Conservation (phyloP, 2,888 invertebrate genomes). For the Dromius quadrimaculatus region DNA sequence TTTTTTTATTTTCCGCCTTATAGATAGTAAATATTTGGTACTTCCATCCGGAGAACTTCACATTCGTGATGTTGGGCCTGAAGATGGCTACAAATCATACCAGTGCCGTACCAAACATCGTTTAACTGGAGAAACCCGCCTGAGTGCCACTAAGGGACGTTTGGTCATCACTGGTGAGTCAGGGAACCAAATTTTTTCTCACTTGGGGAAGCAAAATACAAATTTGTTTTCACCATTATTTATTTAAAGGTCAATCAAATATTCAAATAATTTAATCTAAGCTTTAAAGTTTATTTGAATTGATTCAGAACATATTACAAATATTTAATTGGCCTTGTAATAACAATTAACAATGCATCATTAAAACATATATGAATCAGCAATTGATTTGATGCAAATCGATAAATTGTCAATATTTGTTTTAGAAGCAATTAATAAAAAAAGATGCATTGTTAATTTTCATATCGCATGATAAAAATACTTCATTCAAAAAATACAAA, state of each 20-base stretch:
- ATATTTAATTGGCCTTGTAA: constrained; percentile 18
- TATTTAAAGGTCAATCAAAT: constrained; percentile 3
- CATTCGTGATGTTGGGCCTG: constrained; percentile 93
- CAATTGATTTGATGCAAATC: too few relatives aligned
- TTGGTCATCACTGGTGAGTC: constrained; percentile 95
- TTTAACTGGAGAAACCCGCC: constrained; percentile 90
- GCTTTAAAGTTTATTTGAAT: too few relatives aligned
- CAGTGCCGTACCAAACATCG: constrained; percentile 95
- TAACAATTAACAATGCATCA: constrained; percentile 11
- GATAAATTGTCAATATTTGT: neutral
- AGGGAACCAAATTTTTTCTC: constrained; percentile 51
- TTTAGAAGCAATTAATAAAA: neutral
- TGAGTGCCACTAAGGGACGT: constrained; percentile 93
- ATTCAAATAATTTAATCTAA: neutral
- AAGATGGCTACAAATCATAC: constrained; percentile 94
- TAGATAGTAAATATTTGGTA: constrained; percentile 96
- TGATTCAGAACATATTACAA: too few relatives aligned
- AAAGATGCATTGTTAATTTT: constrained; percentile 13
- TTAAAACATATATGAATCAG: too few relatives aligned
- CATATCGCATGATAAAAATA: constrained; percentile 9
- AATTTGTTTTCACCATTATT: too few relatives aligned
- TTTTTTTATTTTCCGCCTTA: constrained; percentile 51
- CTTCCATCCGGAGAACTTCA: constrained; percentile 95
- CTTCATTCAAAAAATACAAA: constrained; percentile 21
- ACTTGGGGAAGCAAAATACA: neutral